Evolutionary conservation across 2,113 vertebrate genomes (phyloP).

Genomic region (Vidua macroura): DNA sequence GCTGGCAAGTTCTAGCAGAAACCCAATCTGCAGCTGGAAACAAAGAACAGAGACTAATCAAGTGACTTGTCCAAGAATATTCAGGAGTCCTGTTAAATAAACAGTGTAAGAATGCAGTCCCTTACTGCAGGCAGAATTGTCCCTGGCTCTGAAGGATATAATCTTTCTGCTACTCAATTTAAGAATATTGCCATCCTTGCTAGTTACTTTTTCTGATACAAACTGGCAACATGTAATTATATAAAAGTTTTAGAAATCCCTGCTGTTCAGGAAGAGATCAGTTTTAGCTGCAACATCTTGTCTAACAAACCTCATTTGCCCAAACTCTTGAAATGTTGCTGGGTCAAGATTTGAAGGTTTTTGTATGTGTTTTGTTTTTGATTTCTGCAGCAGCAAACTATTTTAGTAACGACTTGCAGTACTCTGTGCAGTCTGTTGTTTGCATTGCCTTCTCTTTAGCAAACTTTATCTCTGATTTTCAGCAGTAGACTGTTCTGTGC

Average conservation of each 20-base stretch:
- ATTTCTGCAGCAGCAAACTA: background rate
- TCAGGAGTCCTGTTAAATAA: background rate
- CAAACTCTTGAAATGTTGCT: background rate
- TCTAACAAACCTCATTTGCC: background rate
- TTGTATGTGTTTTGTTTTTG: background rate
- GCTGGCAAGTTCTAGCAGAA: background rate
- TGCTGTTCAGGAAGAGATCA: background rate
- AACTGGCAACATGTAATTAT: background rate
- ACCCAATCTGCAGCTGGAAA: conserved; percentile 8
- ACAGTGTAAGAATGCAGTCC: background rate
- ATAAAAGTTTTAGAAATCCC: background rate
- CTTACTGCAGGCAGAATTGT: background rate
- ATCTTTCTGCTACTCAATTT: background rate
- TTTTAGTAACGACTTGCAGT: background rate
- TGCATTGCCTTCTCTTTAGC: background rate
- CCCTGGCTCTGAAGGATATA: background rate
- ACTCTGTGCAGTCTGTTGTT: background rate
- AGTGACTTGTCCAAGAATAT: conserved; percentile 21
- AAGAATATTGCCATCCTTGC: background rate
- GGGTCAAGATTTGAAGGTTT: background rate
- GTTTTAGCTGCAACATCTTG: background rate
- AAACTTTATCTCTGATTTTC: conserved; percentile 22
- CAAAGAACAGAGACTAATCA: background rate
- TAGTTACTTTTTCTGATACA: background rate
- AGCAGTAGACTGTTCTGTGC: background rate